These are phyloP conservation scores for Manacus vitellinus DNA, from an alignment of 2,113 vertebrate species.

Conservation along the genomic window DNA sequence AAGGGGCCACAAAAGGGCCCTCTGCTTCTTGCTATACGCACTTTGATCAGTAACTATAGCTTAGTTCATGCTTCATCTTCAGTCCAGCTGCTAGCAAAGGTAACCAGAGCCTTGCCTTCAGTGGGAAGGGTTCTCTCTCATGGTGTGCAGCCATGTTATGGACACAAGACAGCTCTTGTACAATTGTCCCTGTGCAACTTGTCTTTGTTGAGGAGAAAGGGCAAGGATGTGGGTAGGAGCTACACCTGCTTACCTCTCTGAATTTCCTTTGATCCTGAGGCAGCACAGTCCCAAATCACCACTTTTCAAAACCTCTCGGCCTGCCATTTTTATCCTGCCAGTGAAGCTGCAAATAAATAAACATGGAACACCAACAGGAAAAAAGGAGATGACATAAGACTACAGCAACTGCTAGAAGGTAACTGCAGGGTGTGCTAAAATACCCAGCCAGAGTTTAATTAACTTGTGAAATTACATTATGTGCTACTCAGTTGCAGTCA, in stretches of 20 bases:
- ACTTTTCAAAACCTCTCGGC: background rate
- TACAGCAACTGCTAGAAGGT: background rate
- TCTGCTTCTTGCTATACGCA: background rate
- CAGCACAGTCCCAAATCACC: background rate
- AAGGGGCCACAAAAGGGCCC: background rate
- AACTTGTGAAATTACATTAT: background rate
- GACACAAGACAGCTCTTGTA: background rate
- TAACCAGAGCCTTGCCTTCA: background rate
- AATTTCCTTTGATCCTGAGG: background rate
- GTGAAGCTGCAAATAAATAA: background rate
- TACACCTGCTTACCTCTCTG: background rate
- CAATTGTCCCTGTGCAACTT: background rate
- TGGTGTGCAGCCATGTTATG: background rate
- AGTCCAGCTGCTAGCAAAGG: background rate
- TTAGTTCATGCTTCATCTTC: background rate
- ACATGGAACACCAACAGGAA: background rate
- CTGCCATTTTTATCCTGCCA: background rate
- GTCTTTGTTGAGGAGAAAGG: background rate
- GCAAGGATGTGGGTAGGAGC: background rate
- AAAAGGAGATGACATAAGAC: background rate
- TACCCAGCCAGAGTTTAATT: background rate
- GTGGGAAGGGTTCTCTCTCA: accelerated
- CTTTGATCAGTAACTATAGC: background rate
- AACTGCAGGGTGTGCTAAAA: background rate
- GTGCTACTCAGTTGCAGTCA: background rate